Evolutionary conservation across 64 coral and sea anemone genomes (phyloP).

Genomic region (Astreopora myriophthalma): DNA sequence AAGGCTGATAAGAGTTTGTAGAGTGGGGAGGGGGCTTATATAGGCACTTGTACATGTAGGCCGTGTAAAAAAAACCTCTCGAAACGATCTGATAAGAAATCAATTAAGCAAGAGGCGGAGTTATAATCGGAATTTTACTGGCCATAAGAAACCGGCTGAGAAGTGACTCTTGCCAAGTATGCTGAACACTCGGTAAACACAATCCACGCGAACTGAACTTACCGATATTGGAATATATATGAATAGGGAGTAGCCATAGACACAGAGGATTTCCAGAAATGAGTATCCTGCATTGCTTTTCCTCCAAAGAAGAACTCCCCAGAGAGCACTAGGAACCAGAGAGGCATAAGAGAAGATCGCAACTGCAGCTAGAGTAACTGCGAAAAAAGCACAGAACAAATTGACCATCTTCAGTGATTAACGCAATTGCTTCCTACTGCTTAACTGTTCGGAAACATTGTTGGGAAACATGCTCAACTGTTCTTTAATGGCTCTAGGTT

Average conservation of each 20-base stretch:
- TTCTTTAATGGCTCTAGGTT: too few relatives aligned
- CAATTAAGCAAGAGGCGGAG: too few relatives aligned
- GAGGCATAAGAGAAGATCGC: slow-evolving; percentile 90
- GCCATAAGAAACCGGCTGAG: too few relatives aligned
- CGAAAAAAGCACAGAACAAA: background rate
- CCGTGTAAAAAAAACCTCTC: too few relatives aligned
- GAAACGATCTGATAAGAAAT: too few relatives aligned
- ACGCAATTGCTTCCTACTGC: background rate
- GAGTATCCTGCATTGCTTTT: slow-evolving; percentile 93
- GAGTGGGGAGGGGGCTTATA: too few relatives aligned
- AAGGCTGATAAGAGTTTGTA: too few relatives aligned
- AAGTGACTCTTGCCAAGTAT: too few relatives aligned
- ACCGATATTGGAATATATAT: slow-evolving; percentile 93
- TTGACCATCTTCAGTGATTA: background rate
- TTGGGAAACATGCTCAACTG: too few relatives aligned
- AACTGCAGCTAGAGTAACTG: slow-evolving; percentile 86
- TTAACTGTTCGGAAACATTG: too few relatives aligned
- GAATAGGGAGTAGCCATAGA: slow-evolving; percentile 92
- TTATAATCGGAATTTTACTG: too few relatives aligned
- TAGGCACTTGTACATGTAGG: too few relatives aligned
- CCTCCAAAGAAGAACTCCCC: slow-evolving; percentile 86
- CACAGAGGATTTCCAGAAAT: slow-evolving; percentile 91
- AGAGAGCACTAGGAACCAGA: slow-evolving; percentile 75
- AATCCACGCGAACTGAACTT: background rate
- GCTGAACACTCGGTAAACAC: background rate